These are phyloP conservation scores for Lepidothrix coronata DNA, from an alignment of 2,113 vertebrate species.

Conservation along the genomic window DNA sequence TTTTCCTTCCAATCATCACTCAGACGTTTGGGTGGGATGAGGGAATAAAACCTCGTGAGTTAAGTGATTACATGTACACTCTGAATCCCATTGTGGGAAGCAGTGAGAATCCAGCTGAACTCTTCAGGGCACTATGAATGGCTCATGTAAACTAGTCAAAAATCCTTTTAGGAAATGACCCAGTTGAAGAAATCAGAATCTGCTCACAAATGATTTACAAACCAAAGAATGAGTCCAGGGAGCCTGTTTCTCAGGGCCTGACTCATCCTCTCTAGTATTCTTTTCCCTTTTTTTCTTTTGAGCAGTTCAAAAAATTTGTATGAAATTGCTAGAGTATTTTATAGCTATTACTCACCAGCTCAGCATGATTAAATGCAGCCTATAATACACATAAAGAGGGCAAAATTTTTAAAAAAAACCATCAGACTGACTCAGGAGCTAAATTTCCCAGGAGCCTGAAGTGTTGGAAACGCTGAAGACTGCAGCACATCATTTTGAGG, in stretches of 20 bases:
- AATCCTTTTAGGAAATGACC: slow-evolving; percentile 11
- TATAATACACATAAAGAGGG: not conserved
- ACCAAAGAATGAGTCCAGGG: not conserved
- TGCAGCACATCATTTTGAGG: not conserved
- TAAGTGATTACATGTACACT: not conserved
- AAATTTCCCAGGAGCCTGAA: slow-evolving; percentile 8
- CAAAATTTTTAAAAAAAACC: not conserved
- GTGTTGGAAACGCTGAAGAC: not conserved
- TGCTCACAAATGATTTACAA: not conserved
- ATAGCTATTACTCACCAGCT: slow-evolving; percentile 14
- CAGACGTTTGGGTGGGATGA: not conserved
- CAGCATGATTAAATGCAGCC: slow-evolving; percentile 9
- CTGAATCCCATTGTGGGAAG: not conserved
- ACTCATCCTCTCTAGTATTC: not conserved
- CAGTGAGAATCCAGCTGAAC: not conserved
- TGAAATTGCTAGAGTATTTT: not conserved
- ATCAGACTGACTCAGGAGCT: not conserved
- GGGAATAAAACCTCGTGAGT: not conserved
- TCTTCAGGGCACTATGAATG: not conserved
- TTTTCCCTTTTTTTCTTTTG: not conserved
- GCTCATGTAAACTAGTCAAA: not conserved
- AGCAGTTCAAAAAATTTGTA: not conserved
- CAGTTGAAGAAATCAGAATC: not conserved
- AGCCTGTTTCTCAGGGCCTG: not conserved
- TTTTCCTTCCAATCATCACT: not conserved